A percentile compares a stretch with the other conserved stretches of the same genome.
Evolutionary conservation across 2,113 vertebrate species (phyloP).

Genomic region (Atherinomorus stipes): DNA sequence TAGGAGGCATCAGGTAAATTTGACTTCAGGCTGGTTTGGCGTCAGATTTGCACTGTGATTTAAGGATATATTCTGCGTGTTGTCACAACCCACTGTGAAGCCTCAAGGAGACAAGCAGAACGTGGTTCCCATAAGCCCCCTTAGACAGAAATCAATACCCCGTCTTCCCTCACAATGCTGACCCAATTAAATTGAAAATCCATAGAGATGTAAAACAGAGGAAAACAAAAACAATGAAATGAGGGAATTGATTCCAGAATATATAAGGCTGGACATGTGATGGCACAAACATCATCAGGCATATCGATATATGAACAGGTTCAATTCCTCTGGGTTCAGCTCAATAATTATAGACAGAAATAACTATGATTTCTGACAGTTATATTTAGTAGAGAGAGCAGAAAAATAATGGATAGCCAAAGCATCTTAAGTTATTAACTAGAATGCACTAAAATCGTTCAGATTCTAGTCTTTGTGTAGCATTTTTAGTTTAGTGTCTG

Average conservation of each 20-base stretch:
- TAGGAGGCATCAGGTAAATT: constrained; percentile 49
- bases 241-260: constrained; percentile 69
- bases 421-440: neutral
- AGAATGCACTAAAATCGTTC: neutral
- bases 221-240: constrained; percentile 78
- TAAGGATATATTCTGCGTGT: constrained; percentile 55
- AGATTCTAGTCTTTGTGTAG: neutral
- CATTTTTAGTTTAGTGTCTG: too few relatives aligned
- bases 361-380: constrained; percentile 44
- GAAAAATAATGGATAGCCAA: neutral
- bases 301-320: constrained; percentile 50
- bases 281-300: constrained; percentile 60
- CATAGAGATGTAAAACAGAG: constrained; percentile 76
- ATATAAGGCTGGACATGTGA: constrained; percentile 55
- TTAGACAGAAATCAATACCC: constrained; percentile 79
- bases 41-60: constrained; percentile 64
- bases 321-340: constrained; percentile 52
- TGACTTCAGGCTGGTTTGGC: constrained; percentile 49
- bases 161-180: constrained; percentile 74
- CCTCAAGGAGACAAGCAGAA: constrained; percentile 69
- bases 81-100: constrained; percentile 68
- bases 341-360: constrained; percentile 42
- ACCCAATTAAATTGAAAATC: constrained; percentile 82
- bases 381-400: constrained; percentile 14
- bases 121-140: constrained; percentile 67